These are phyloP conservation scores for Lycocerus yunnanus DNA, from an alignment of 2,888 invertebrate species.

Conservation along the genomic window DNA sequence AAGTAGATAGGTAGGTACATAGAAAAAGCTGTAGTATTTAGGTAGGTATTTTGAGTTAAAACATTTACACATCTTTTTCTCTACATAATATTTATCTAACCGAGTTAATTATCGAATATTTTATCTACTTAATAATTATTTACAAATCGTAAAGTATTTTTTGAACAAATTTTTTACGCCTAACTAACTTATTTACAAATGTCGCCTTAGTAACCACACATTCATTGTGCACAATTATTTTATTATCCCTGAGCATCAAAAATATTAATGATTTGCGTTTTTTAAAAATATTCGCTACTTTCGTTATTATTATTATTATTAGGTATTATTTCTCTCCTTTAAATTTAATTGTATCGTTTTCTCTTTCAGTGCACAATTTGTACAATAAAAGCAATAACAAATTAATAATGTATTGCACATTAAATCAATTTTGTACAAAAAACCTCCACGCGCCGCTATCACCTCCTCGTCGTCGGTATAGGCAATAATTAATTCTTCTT, in stretches of 20 bases:
- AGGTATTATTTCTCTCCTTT: constrained; percentile 10
- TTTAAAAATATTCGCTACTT: constrained; percentile 27
- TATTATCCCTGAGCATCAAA: constrained; percentile 31
- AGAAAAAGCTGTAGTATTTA: constrained; percentile 22
- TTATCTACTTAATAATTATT: not conserved
- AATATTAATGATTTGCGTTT: constrained; percentile 26
- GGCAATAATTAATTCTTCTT: not conserved
- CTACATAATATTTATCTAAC: constrained; percentile 8
- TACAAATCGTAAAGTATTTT: not conserved
- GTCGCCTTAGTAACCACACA: constrained; percentile 16
- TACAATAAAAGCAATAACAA: constrained; percentile 27
- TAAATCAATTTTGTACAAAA: not conserved
- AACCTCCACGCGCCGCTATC: not conserved
- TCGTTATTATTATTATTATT: constrained; percentile 2
- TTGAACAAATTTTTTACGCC: constrained; percentile 14
- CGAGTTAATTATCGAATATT: not conserved
- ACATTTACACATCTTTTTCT: constrained; percentile 25
- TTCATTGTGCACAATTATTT: constrained; percentile 19
- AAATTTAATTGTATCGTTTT: constrained; percentile 2
- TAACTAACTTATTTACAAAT: constrained; percentile 26
- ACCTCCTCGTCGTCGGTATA: not conserved
- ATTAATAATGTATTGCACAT: constrained; percentile 22
- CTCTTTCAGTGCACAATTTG: not conserved
- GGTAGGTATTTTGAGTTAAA: constrained; percentile 22
- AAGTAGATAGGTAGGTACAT: constrained; percentile 29